Base-by-base conservation (phyloP, 2,113 vertebrate species). In the Gymnorhina tibicen region DNA sequence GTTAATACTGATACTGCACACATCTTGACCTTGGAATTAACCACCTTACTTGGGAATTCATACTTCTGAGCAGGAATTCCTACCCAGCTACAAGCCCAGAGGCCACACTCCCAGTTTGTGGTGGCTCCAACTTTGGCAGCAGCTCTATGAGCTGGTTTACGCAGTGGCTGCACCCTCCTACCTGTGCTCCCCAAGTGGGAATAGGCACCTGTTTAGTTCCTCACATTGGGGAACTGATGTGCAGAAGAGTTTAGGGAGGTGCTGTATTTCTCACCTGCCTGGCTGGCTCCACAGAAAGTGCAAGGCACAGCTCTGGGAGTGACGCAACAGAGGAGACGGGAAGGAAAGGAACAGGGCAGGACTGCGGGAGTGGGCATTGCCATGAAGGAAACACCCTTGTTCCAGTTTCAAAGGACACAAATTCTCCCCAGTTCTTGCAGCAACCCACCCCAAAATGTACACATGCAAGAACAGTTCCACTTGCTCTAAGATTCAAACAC, bases 111-210 rank as follows among this genome's bases (percentile, higher is more conserved):
- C 6, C 33, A 19, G 33, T 56, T 4, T 63, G 74, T 2, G 22
- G 53, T 1, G 23, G 82, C 52, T 32, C 23, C 56, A 17, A 23
- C 35, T 12, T 14, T 26, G 52, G 66, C 88, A 73, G 83, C 35
- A 64, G 79, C 1, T 23, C 79, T 30, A 23, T 10, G 59, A 64
- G 82, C 24, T 37, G 69, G 18, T 78, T 58, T 62, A 4, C 26
- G 62, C 26, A 42, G 46, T 1, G 50, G 74, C 69, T 81, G 41
- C n/a, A 13, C 9, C n/a, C 60, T 94, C 81, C 73, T 22, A 47
- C 44, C 4, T 1, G 1, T 5, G 4, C 52, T 58, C 28, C 2
- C 27, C 37, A 4, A 35, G 32, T 1, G 27, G 11, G 13, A 39
- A 66, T 30, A 28, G 17, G 46, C n/a, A 22, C 52, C 21, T 9